phyloP scores from a whole-genome alignment of 2,113 vertebrate genomes.

The Casuarius casuarius region DNA sequence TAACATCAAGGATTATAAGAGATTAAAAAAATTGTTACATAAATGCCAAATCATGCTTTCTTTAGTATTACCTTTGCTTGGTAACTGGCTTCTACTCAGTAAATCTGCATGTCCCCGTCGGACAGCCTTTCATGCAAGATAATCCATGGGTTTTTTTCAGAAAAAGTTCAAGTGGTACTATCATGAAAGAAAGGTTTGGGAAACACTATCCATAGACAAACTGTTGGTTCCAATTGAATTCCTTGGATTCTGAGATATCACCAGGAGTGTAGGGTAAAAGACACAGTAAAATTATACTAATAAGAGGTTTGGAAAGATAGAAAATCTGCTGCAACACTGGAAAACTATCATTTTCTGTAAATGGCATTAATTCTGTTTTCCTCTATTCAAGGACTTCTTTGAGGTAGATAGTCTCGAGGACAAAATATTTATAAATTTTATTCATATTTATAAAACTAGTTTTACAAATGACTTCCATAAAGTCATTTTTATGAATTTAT shows the following conservation, averaged over 20 bases:
- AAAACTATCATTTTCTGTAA: conserved; percentile 63
- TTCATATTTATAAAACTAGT: conserved; percentile 20
- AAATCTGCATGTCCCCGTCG: not conserved
- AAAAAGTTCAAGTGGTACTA: not conserved
- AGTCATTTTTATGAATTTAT: not conserved
- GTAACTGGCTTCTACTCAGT: not conserved
- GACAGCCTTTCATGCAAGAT: not conserved
- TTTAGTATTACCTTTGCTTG: not conserved
- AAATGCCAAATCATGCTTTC: not conserved
- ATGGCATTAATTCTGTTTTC: conserved; percentile 19
- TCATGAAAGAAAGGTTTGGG: not conserved
- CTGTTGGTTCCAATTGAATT: not conserved
- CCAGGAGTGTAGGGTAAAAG: conserved; percentile 4
- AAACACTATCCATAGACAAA: not conserved
- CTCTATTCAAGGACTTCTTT: conserved; percentile 51
- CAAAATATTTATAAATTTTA: not conserved
- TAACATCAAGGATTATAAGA: not conserved
- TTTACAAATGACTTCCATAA: not conserved
- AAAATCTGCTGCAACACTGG: conserved; percentile 3
- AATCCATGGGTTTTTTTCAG: no score
- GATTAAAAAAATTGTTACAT: not conserved
- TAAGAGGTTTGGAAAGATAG: conserved; percentile 16
- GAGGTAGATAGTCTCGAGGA: not conserved
- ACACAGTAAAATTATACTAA: conserved; percentile 29
- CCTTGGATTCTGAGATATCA: not conserved